These are phyloP conservation scores for Falco concolor DNA, from an alignment of 2,797 vertebrate genomes.

Conservation along the genomic window DNA sequence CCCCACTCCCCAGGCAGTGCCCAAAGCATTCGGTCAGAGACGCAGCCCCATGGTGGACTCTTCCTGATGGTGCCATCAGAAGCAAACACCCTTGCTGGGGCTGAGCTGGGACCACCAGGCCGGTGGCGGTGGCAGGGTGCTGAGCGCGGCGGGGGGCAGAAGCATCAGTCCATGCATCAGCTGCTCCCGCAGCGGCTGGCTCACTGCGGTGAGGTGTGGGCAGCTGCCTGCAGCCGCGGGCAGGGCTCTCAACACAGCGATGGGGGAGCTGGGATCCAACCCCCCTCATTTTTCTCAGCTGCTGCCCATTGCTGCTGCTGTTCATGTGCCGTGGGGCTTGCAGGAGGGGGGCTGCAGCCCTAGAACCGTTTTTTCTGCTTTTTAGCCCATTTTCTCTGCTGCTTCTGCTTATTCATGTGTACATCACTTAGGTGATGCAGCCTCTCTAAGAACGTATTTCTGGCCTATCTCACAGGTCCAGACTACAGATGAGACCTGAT, in stretches of 20 bases:
- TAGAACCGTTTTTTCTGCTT: neutral
- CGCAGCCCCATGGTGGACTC: neutral
- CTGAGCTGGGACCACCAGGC: rapidly evolving
- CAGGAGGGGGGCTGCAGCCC: neutral
- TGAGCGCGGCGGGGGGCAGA: neutral
- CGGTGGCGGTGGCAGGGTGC: rapidly evolving
- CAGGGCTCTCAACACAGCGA: neutral
- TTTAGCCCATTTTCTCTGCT: neutral
- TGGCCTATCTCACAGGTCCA: neutral
- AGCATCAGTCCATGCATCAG: rapidly evolving
- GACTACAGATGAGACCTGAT: neutral
- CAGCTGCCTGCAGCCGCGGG: neutral
- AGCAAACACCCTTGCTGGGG: neutral
- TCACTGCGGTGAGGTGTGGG: rapidly evolving
- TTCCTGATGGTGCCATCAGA: neutral
- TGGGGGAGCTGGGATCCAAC: neutral
- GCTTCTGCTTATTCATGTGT: neutral
- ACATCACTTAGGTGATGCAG: neutral
- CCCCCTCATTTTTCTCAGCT: neutral
- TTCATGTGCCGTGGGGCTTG: neutral
- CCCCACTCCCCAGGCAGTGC: neutral
- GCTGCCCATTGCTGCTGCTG: neutral
- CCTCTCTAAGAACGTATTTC: neutral
- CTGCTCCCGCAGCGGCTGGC: neutral
- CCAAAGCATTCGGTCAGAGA: neutral